A percentile compares a stretch with the other conserved stretches of the same genome.
Evolutionary conservation across 2,888 invertebrate species (phyloP).

Genomic region (Chymomyza procnemis): DNA sequence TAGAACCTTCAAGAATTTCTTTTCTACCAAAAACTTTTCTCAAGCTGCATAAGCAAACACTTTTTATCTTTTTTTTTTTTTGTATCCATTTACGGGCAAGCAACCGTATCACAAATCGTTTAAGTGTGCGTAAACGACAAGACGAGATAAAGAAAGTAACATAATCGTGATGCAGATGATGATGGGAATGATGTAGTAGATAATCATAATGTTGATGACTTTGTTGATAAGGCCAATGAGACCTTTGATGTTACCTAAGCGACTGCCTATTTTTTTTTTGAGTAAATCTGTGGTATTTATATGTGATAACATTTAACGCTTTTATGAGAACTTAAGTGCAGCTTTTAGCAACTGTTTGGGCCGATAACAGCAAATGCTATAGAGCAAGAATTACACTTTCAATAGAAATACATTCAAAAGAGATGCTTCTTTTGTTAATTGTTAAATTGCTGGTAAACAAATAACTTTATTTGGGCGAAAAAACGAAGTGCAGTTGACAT

Average conservation of each 20-base stretch:
- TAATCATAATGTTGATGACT: not conserved
- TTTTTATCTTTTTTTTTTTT: conserved; percentile 4
- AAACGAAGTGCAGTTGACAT: no score
- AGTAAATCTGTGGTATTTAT: not conserved
- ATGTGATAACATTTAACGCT: conserved; percentile 19
- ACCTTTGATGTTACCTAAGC: not conserved
- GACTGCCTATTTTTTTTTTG: not conserved
- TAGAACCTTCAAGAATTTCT: conserved; percentile 44
- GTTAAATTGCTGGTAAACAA: no score
- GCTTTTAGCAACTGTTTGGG: not conserved
- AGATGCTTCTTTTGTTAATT: no score
- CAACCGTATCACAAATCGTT: conserved; percentile 22
- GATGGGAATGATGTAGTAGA: not conserved
- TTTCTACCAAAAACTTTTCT: conserved; percentile 21
- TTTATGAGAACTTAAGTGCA: conserved; percentile 25
- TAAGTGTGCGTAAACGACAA: conserved; percentile 1
- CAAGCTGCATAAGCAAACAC: conserved; percentile 12
- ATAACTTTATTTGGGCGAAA: no score
- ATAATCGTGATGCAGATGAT: not conserved
- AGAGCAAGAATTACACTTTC: not conserved
- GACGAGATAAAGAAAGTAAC: not conserved
- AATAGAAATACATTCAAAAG: no score
- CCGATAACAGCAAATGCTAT: not conserved
- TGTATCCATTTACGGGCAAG: conserved; percentile 16
- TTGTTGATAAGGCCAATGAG: not conserved